Percentiles rank a stretch among this genome's conserved stretches.
Evolutionary conservation across 2,888 invertebrate genomes (phyloP).

Genomic region (Sturmia bella): DNA sequence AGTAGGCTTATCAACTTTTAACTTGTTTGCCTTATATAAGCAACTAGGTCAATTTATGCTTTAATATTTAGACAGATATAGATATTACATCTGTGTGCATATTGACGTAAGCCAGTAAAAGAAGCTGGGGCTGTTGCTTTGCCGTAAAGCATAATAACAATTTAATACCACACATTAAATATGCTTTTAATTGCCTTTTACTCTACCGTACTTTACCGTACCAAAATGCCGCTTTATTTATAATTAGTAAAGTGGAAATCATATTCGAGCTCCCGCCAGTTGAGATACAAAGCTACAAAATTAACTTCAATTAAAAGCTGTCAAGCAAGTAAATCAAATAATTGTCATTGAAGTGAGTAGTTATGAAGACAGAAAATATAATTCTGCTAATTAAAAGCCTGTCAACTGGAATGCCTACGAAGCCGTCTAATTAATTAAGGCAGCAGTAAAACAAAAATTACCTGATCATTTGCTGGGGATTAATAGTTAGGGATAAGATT

Average conservation of each 20-base stretch:
- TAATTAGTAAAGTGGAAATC: not conserved
- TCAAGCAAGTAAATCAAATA: not conserved
- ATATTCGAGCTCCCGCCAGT: not conserved
- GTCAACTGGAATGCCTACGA: not conserved
- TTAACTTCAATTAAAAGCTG: not conserved
- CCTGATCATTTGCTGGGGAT: not conserved
- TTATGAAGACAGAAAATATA: not conserved
- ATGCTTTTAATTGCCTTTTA: too few relatives aligned
- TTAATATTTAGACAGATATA: too few relatives aligned
- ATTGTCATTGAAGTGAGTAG: not conserved
- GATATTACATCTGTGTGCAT: too few relatives aligned
- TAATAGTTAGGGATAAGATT: not conserved
- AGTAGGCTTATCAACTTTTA: too few relatives aligned
- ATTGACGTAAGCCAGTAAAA: too few relatives aligned
- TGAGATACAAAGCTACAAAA: not conserved
- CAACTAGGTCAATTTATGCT: too few relatives aligned
- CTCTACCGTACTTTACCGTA: too few relatives aligned
- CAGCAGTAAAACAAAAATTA: not conserved
- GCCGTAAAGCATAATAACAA: too few relatives aligned
- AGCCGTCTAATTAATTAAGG: constrained; percentile 8
- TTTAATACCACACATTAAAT: too few relatives aligned
- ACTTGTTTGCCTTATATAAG: too few relatives aligned
- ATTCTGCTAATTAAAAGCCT: constrained; percentile 11
- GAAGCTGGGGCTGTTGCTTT: too few relatives aligned
- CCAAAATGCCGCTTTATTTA: too few relatives aligned